These are phyloP conservation scores for Rhagologus leucostigma DNA, from an alignment of 2,113 vertebrate species.

Conservation along the genomic window DNA sequence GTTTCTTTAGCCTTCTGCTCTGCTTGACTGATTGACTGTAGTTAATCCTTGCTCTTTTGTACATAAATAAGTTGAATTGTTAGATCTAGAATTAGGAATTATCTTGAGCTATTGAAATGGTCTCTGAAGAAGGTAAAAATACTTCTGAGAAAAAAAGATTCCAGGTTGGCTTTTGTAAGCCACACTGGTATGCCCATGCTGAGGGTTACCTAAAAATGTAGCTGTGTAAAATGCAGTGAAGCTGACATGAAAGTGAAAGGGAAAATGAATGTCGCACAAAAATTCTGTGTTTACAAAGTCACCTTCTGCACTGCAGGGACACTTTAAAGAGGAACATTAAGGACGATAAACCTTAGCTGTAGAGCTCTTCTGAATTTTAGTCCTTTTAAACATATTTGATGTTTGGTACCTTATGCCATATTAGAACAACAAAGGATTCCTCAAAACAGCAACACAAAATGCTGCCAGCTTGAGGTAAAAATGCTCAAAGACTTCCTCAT, in stretches of 20 bases:
- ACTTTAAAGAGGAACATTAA: background rate
- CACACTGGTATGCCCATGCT: background rate
- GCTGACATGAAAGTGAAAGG: background rate
- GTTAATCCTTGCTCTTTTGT: background rate
- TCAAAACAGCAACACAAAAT: background rate
- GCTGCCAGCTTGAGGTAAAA: background rate
- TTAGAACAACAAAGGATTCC: background rate
- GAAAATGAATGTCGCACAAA: background rate
- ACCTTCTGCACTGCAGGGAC: background rate
- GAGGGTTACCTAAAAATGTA: background rate
- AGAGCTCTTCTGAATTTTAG: background rate
- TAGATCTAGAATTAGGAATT: background rate
- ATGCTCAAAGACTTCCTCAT: background rate
- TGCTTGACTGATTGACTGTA: background rate
- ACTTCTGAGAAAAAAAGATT: background rate
- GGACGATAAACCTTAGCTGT: background rate
- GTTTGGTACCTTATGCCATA: background rate
- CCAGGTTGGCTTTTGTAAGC: background rate
- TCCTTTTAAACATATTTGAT: background rate
- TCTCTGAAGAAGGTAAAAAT: background rate
- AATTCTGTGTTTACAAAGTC: background rate
- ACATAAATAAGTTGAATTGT: background rate
- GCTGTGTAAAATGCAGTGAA: background rate
- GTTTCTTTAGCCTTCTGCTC: background rate
- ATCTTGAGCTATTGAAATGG: background rate